Conservation (phyloP, 2,797 vertebrate genomes). For the Intellagama lesueurii region DNA sequence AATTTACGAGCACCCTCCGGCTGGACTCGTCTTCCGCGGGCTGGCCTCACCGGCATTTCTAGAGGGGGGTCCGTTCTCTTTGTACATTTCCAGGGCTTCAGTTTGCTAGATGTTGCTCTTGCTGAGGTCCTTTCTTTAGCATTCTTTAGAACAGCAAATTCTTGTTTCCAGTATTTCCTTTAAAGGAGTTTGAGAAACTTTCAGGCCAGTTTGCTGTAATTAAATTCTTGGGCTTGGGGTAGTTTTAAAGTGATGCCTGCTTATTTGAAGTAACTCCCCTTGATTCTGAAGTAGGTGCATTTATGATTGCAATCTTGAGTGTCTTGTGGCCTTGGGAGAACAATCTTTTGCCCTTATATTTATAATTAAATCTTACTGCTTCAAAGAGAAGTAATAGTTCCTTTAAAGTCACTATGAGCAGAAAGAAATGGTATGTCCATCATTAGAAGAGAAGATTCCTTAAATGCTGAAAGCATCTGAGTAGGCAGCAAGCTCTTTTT, state of each 20-base stretch:
- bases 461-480: no score
- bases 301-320: not conserved
- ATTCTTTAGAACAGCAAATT: not conserved
- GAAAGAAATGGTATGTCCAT: not conserved
- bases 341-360: not conserved
- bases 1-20: not conserved
- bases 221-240: no score
- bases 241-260: no score
- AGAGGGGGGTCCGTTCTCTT: not conserved
- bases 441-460: no score
- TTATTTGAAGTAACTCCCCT: no score
- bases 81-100: conserved; percentile 4
- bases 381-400: not conserved
- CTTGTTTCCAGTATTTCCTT: not conserved
- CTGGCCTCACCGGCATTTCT: not conserved
- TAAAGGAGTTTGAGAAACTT: not conserved
- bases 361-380: not conserved
- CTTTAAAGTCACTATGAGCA: not conserved
- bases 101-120: not conserved
- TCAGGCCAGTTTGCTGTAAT: not conserved
- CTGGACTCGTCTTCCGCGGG: not conserved
- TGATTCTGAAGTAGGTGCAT: no score
- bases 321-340: not conserved
- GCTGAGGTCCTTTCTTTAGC: not conserved
- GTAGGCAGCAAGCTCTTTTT: no score